These are phyloP conservation scores for Loxodonta africana DNA, from an alignment of 2,113 vertebrate genomes.

Conservation along the genomic window DNA sequence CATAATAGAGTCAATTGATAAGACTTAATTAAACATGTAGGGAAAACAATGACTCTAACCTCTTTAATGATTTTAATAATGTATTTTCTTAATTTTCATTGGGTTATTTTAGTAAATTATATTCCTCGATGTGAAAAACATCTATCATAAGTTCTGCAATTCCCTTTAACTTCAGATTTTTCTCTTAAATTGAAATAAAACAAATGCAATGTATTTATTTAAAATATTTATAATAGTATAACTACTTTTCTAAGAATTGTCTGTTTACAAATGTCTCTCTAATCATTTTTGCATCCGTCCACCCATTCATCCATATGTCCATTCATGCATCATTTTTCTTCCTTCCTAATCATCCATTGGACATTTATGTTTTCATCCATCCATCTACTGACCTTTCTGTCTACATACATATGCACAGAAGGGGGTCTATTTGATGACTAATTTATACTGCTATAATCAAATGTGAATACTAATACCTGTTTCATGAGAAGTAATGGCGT, in stretches of 20 bases:
- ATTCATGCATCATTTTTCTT: not conserved
- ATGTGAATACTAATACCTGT: not conserved
- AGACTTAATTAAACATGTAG: slow-evolving; percentile 64
- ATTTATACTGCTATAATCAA: not conserved
- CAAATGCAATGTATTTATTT: not conserved
- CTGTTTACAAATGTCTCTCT: not conserved
- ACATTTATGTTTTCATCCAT: not conserved
- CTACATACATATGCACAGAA: no score
- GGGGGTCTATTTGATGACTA: not conserved
- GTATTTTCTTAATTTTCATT: slow-evolving; percentile 58
- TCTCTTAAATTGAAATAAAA: not conserved
- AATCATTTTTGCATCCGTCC: not conserved
- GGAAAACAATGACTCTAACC: slow-evolving; percentile 52
- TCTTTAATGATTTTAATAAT: slow-evolving; percentile 64
- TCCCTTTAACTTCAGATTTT: not conserved
- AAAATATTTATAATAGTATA: not conserved
- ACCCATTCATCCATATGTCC: not conserved
- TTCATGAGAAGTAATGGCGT: not conserved
- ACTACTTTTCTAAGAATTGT: not conserved
- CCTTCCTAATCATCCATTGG: not conserved
- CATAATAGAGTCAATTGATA: slow-evolving; percentile 68
- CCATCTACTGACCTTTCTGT: not conserved
- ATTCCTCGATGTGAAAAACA: not conserved
- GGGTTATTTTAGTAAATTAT: slow-evolving; percentile 53
- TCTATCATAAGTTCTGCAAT: not conserved